Conservation (phyloP, 2,113 vertebrate species). For the Micronisus gabar region DNA sequence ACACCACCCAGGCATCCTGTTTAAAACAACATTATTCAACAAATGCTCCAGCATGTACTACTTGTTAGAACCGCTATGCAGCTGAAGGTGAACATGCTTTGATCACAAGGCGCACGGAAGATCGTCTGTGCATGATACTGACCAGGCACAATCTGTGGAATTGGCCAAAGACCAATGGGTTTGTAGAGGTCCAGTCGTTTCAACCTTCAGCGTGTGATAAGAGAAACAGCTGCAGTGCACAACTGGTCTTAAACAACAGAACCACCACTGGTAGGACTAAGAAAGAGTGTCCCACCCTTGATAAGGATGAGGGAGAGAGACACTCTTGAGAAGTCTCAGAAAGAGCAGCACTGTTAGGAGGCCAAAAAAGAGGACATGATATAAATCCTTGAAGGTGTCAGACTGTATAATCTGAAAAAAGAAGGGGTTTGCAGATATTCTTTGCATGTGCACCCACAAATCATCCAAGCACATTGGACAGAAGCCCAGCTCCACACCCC, state of each 20-base stretch:
- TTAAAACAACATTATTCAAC: not conserved
- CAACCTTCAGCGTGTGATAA: not conserved
- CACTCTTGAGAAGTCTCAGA: not conserved
- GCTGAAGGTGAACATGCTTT: not conserved
- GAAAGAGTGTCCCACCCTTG: not conserved
- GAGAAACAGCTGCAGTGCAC: not conserved
- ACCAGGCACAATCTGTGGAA: not conserved
- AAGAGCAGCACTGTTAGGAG: not conserved
- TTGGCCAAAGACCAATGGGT: not conserved
- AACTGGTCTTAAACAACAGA: not conserved
- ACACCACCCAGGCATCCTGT: not conserved
- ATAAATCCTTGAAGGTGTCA: not conserved
- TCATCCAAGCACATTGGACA: not conserved
- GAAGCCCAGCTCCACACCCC: not conserved
- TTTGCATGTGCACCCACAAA: not conserved
- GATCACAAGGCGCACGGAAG: not conserved
- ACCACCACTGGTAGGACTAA: not conserved
- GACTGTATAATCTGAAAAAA: not conserved
- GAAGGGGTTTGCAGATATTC: not conserved
- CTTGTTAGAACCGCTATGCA: not conserved
- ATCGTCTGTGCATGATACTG: accelerated
- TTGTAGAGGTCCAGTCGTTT: not conserved
- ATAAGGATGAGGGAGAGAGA: not conserved
- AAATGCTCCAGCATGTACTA: not conserved
- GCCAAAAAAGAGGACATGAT: not conserved